Conservation (phyloP, 2,797 vertebrate species). For the Enteromius trimaculatus region DNA sequence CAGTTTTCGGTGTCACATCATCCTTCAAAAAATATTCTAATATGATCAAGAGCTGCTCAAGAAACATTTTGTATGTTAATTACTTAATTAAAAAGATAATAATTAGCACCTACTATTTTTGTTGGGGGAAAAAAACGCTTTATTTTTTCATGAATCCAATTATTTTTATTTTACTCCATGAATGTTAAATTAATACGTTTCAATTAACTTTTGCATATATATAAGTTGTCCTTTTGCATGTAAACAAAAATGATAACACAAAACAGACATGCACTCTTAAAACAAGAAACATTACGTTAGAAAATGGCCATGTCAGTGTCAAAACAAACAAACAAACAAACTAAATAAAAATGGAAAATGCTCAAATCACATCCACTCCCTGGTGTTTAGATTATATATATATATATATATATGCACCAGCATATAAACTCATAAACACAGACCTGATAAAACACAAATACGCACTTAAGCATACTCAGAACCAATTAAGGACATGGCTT, state of each 20-base stretch:
- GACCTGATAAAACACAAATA: constrained; percentile 13
- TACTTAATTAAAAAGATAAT: no score
- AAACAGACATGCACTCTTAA: neutral
- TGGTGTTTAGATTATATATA: neutral
- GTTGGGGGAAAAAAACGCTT: no score
- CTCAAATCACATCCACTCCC: neutral
- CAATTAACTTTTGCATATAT: neutral
- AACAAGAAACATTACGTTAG: neutral
- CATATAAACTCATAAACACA: neutral
- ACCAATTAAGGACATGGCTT: constrained; percentile 33
- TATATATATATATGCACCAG: neutral
- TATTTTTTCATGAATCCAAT: neutral
- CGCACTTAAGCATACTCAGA: constrained; percentile 21
- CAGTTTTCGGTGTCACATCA: no score
- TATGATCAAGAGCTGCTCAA: no score
- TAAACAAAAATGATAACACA: neutral
- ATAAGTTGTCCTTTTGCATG: neutral
- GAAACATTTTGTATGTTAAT: no score
- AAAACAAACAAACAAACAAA: neutral
- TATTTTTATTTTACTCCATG: neutral
- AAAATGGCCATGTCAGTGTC: neutral
- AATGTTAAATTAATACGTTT: neutral
- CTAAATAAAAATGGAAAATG: neutral
- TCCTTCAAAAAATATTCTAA: no score
- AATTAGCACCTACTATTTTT: no score